Base-by-base conservation (phyloP, 1,140 invertebrate species). In the Homalodisca vitripennis region DNA sequence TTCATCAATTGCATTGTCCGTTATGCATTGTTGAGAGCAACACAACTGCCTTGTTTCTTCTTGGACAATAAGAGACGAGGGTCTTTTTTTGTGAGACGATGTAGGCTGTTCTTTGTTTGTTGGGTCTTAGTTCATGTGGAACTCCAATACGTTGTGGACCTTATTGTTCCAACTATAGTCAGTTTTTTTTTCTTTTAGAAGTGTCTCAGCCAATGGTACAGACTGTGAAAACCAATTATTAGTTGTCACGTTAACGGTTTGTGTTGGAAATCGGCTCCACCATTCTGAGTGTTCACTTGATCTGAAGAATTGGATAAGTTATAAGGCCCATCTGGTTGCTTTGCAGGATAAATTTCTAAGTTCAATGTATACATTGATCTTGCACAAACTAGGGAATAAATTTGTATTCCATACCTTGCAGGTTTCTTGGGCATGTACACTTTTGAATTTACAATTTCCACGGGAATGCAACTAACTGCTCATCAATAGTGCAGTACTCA, bases 401-500 rank as follows among this genome's bases (percentile, higher is more conserved):
- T 32, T 31, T 64, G 30, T 3, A 64, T 32, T 20, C 62, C 62
- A 20, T 68, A 68, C 29, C 55, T 68, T 48, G 26, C 55, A 10
- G 67, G 67, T 55, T 68, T 57, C 29, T 30, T 60, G 14, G 76
- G 77, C 31, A 80, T 78, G 62, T 77, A 78, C 22, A 73, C n/a
- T n/a, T 72, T 24, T 71, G 46, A 66, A 77, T 77, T 20, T 41
- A 32, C 65, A 78, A 81, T 48, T 76, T 55, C 26, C 79, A 78
- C 48, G 78, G 73, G 70, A 80, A 82, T 26, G 69, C 66, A 69
- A 74, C 66, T 29, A 81, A 70, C 73, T 77, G 78, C 71, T 82
- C 79, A 72, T 82, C 80, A 32, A 81, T 77, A 10, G 76, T 78
- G 1, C 75, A 67, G 69, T 72, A 75, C 70, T 77, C 72, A 67